These are phyloP conservation scores for Coptotermes formosanus DNA, from an alignment of 1,140 invertebrate genomes.

Conservation along the genomic window DNA sequence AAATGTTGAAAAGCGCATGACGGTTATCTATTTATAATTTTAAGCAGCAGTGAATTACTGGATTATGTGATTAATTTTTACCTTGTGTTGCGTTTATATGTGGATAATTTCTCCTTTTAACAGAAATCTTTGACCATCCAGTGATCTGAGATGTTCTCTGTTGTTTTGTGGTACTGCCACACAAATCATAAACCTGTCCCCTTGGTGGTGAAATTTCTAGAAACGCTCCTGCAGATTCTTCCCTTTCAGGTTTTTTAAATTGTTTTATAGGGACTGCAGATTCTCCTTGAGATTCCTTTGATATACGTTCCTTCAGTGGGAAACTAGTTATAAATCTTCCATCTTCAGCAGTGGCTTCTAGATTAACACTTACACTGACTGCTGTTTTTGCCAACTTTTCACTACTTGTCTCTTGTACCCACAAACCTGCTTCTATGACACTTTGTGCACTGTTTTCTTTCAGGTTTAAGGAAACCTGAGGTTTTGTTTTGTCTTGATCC, in stretches of 20 bases:
- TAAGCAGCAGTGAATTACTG: no score
- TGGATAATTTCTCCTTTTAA: not conserved
- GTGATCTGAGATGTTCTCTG: conserved; percentile 22
- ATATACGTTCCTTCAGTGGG: not conserved
- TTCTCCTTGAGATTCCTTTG: not conserved
- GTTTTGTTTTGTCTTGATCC: not conserved
- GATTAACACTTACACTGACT: not conserved
- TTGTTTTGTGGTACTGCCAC: not conserved
- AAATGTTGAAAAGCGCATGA: no score
- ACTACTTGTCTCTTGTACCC: conserved; percentile 38
- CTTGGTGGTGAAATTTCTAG: conserved; percentile 45
- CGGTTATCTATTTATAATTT: no score
- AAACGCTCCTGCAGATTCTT: conserved; percentile 35
- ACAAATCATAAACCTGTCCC: conserved; percentile 18
- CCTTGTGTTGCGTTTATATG: not conserved
- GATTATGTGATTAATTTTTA: not conserved
- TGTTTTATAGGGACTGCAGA: not conserved
- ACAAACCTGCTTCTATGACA: conserved; percentile 44
- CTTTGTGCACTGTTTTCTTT: conserved; percentile 39
- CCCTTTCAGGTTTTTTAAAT: conserved; percentile 21
- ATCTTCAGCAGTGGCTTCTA: not conserved
- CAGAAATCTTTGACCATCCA: conserved; percentile 23
- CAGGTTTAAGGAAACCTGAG: conserved; percentile 29
- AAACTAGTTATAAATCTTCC: not conserved
- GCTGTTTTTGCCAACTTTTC: not conserved